phyloP scores from a whole-genome alignment of 2,113 vertebrate genomes.

The Steatornis caripensis region DNA sequence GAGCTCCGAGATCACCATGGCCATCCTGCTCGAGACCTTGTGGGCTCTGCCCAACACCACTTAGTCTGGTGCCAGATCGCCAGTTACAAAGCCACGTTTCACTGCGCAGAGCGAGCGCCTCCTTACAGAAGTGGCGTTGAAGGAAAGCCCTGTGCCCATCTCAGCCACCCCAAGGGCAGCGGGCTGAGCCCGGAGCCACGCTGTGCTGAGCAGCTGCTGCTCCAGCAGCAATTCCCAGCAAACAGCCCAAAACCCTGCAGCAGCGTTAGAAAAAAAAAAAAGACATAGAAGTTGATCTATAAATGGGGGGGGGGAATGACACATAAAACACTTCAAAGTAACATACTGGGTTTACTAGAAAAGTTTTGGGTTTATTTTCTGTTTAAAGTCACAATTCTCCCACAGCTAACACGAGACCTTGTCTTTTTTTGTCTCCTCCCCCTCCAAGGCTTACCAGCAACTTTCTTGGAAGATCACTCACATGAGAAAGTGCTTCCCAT shows the following conservation, averaged over 20 bases:
- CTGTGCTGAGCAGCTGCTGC: not conserved
- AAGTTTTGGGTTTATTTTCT: not conserved
- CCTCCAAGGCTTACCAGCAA: not conserved
- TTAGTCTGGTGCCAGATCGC: not conserved
- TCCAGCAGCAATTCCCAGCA: not conserved
- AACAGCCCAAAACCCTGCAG: not conserved
- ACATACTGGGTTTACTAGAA: not conserved
- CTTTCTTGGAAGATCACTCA: not conserved
- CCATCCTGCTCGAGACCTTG: not conserved
- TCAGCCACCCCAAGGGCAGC: rapidly evolving
- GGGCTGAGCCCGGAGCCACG: not conserved
- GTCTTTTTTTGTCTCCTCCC: not conserved
- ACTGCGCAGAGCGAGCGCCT: not conserved
- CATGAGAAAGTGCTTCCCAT: not conserved
- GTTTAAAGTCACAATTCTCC: not conserved
- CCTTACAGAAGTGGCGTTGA: rapidly evolving
- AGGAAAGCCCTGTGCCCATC: not conserved
- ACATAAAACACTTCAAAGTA: not conserved
- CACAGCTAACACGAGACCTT: not conserved
- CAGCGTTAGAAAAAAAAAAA: not conserved
- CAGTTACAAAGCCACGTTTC: not conserved
- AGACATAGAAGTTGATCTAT: rapidly evolving
- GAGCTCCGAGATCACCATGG: not conserved
- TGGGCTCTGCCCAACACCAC: not conserved
- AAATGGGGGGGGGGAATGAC: rapidly evolving